Conservation (phyloP, 2,888 invertebrate genomes). For the Dyspetes luteomarginatus region DNA sequence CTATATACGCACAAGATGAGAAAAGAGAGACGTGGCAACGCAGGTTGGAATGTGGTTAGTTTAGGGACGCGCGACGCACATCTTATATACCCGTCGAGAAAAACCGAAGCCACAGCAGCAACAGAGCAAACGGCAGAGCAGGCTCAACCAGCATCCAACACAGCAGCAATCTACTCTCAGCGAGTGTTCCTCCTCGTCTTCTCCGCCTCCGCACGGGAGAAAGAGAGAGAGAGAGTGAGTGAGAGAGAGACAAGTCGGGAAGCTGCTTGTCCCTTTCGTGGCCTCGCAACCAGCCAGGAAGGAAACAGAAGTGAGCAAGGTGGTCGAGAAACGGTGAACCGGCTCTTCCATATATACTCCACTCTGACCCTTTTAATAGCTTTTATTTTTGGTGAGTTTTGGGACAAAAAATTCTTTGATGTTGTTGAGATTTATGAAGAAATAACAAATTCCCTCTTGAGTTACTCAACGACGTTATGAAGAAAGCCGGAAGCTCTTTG, state of each 20-base stretch:
- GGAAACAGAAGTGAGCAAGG: slow-evolving; percentile 66
- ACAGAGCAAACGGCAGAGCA: slow-evolving; percentile 16
- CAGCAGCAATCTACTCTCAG: slow-evolving; percentile 20
- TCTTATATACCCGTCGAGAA: slow-evolving; percentile 67
- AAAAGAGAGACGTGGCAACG: slow-evolving; percentile 76
- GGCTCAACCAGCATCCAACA: slow-evolving; percentile 4
- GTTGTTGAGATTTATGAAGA: not conserved
- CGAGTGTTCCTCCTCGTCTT: slow-evolving; percentile 40
- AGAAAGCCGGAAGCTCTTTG: too few species aligned
- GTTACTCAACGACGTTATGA: too few species aligned
- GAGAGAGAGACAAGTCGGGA: not conserved
- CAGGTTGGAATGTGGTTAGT: slow-evolving; percentile 76
- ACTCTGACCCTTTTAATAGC: not conserved
- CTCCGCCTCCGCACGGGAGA: slow-evolving; percentile 41
- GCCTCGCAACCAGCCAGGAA: slow-evolving; percentile 66
- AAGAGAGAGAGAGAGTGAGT: not conserved
- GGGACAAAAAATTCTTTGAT: not conserved
- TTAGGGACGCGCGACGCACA: slow-evolving; percentile 74
- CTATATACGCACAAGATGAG: not conserved
- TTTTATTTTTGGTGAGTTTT: not conserved
- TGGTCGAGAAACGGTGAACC: slow-evolving; percentile 28
- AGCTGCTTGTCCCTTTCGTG: slow-evolving; percentile 14
- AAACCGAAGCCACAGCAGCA: slow-evolving; percentile 27
- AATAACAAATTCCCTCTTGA: too few species aligned
- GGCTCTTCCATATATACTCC: not conserved